A percentile compares a stretch with the other conserved stretches of the same genome.
These are phyloP conservation scores for Alcis repandata DNA, from an alignment of 2,888 invertebrate genomes.

Conservation along the genomic window DNA sequence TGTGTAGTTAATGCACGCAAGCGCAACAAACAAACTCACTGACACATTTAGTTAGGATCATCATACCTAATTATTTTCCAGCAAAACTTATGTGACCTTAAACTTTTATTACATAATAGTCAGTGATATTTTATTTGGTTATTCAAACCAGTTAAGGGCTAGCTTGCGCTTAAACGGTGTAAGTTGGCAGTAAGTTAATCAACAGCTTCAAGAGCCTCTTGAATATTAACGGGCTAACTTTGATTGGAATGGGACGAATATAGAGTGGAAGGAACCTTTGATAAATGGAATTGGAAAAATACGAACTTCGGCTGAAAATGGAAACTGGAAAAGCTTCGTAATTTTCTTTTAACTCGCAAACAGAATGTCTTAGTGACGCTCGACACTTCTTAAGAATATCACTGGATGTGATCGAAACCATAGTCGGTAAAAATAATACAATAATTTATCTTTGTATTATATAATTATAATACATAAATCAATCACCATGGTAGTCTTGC, in stretches of 20 bases:
- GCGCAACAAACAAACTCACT: too few species aligned
- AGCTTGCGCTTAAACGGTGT: constrained; percentile 2
- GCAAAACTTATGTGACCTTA: too few species aligned
- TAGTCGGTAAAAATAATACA: too few species aligned
- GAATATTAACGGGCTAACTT: constrained; percentile 26
- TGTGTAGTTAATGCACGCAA: too few species aligned
- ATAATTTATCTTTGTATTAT: too few species aligned
- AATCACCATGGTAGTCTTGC: too few species aligned
- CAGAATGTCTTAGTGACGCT: too few species aligned
- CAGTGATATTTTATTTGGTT: constrained; percentile 11
- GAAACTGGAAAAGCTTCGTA: neutral
- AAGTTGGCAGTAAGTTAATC: constrained; percentile 22
- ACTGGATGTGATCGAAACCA: too few species aligned
- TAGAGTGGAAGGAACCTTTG: constrained; percentile 8
- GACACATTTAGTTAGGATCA: too few species aligned
- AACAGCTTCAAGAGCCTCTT: constrained; percentile 10
- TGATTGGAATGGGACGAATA: constrained; percentile 26
- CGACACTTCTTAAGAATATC: too few species aligned
- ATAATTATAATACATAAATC: too few species aligned
- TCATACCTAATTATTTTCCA: neutral
- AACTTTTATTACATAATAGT: neutral
- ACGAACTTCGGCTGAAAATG: neutral
- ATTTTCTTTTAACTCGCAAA: neutral
- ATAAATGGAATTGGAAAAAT: constrained; percentile 13
- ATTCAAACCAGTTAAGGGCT: constrained; percentile 6